These are phyloP conservation scores for Slavum lentiscoides DNA, from an alignment of 2,888 invertebrate species.

Conservation along the genomic window DNA sequence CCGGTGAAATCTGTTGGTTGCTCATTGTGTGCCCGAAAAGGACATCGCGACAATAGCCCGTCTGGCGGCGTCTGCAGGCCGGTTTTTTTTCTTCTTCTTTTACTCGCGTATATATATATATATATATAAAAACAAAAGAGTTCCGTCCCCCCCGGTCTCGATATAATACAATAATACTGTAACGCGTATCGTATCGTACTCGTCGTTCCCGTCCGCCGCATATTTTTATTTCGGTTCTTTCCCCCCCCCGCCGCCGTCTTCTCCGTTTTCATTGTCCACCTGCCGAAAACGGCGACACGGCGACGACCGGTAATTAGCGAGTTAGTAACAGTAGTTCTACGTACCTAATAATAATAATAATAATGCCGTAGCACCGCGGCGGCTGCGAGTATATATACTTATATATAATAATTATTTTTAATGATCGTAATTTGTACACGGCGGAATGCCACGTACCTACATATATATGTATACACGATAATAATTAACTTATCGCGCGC, in stretches of 20 bases:
- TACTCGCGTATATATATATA: not conserved
- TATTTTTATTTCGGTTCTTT: not conserved
- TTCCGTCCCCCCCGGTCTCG: not conserved
- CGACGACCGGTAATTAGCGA: constrained; percentile 23
- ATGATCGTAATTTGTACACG: constrained; percentile 28
- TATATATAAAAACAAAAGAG: constrained; percentile 1
- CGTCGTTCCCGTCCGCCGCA: not conserved
- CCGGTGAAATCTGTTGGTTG: constrained; percentile 22
- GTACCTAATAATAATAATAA: not conserved
- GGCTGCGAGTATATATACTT: not conserved
- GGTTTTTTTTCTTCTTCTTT: constrained; percentile 8
- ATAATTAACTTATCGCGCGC: constrained; percentile 33
- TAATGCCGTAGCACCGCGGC: too few relatives aligned
- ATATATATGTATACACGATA: too few relatives aligned
- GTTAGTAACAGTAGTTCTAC: not conserved
- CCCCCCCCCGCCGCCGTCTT: not conserved
- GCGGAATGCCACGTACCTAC: not conserved
- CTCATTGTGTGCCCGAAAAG: constrained; percentile 46
- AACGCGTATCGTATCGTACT: not conserved
- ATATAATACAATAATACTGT: not conserved
- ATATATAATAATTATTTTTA: not conserved
- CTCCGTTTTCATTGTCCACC: not conserved
- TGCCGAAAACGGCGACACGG: not conserved
- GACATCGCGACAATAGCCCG: constrained; percentile 32
- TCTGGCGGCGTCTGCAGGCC: not conserved